Evolutionary conservation across 2,797 vertebrate species (phyloP), one percentile per base, ranked within the genome.

Genomic region (Dipus sagitta): DNA sequence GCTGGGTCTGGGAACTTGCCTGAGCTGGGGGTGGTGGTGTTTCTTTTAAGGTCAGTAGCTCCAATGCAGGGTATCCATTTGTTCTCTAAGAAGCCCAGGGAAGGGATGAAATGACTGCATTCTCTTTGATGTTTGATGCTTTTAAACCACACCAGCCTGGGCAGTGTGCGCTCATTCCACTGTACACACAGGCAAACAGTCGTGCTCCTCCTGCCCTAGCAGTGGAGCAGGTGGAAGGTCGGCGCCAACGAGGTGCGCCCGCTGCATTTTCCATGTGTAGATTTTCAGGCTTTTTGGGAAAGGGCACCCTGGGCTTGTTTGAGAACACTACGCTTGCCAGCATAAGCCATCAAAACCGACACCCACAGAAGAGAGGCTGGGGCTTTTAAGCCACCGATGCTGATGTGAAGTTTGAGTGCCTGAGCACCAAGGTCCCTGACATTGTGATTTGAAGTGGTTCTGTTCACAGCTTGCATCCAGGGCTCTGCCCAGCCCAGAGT

Each of bases 401-500:
- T 85, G 93, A 94, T 78, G 12, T 47, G 91, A 94, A 92, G 88
- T 96, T 86, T 64, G 65, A 0, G 91, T 93, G 90, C 92, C 90
- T 72, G 11, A 13, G 94, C 91, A 95, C 86, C 90, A 81, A 94
- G 5, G 87, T 93, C 92, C 93, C 88, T 74, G 93, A 92, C 86
- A 72, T 94, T 84, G 79, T 26, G 38, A 93, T 92, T 72, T 95
- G 95, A 94, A 96, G 67, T 28, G 70, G 79, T 86, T 81, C 93
- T 84, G 7, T 64, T 94, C 30, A 10, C 15, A 96, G 94, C 95
- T 13, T 0, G 0, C 21, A 17, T 95, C 96, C 92, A 92, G 96
- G 96, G 96, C 92, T 93, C 95, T 96, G 94, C 82, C 95, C 42
- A 58, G 77, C 96, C 92, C 91, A 76, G 91, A 97, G 95, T 85